Base-by-base conservation (phyloP, 2,797 vertebrate genomes). In the Sebastes minor region DNA sequence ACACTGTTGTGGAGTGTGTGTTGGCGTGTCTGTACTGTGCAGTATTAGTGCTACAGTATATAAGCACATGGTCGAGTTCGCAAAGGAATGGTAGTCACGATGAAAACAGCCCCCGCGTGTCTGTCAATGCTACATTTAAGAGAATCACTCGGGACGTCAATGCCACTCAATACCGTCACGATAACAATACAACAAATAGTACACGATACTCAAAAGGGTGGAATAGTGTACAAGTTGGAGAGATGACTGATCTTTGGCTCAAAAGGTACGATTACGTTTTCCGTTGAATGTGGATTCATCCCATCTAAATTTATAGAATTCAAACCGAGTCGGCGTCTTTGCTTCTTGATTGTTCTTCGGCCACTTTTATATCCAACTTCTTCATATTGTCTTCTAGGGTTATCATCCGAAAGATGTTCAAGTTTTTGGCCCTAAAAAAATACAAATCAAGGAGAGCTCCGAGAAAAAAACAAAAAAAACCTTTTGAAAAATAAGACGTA, bases 191-290 rank as follows among this genome's bases (percentile, higher is more conserved):
- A 72, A 93, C 91, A 89, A 70, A 80, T 68, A 87, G 90, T 81
- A 93, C 86, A 90, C 89, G 25, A 93, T 71, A 91, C 71, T 87
- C 90, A 77, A 78, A 78, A 80, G 78, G 90, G 89, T 92, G 90
- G 85, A 91, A 87, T 86, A 85, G 81, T 89, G 86, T 87, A 93
- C 84, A 91, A 46, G 88, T 84, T 75, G 80, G 66, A 83, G 81
- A 93, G 86, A 87, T 85, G 88, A 93, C 86, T 89, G 80, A 84
- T 95, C 95, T 96, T 96, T 96, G 95, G 95, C 92, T 95, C 94
- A 85, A 90, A 86, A 60, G 61, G 76, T 86, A 74, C 23, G 73
- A 72, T 78, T 64, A 81, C 78, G 80, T 91, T 88, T 88, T 62
- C 62, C 46, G 62, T 76, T 78, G 75, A 74, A 71, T 63, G 84